These are phyloP conservation scores for Gortyna flavago DNA, from an alignment of 2,888 invertebrate genomes.

Conservation along the genomic window DNA sequence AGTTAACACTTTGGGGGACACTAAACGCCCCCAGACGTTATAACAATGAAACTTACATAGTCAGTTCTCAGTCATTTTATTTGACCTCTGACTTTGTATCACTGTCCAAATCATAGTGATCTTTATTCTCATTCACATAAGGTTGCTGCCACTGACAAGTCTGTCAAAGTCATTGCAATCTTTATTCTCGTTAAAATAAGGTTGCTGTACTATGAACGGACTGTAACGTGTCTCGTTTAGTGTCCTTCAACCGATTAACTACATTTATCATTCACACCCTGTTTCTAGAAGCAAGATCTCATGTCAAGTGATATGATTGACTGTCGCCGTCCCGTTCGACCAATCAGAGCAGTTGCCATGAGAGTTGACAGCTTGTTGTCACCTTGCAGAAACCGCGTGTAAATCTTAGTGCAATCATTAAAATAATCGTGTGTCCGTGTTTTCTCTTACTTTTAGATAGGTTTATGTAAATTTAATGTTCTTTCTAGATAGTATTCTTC, in stretches of 20 bases:
- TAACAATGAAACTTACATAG: not conserved
- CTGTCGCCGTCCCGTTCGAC: not conserved
- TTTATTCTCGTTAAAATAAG: not conserved
- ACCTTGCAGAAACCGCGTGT: not conserved
- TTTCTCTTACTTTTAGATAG: conserved; percentile 43
- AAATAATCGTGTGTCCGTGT: conserved; percentile 46
- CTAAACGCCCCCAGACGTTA: not conserved
- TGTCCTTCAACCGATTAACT: not conserved
- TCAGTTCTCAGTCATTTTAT: not conserved
- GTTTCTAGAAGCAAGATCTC: conserved; percentile 7
- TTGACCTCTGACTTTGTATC: not conserved
- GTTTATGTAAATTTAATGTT: conserved; percentile 55
- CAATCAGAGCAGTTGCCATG: conserved; percentile 1
- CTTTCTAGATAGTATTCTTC: conserved; percentile 36
- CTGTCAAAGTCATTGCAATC: not conserved
- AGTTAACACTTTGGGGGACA: not conserved
- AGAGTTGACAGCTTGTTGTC: not conserved
- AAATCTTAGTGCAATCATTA: conserved; percentile 57
- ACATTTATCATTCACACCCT: not conserved
- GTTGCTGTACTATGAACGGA: not conserved
- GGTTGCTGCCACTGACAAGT: not conserved
- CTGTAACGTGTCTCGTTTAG: not conserved
- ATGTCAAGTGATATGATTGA: not conserved
- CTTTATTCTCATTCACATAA: not conserved
- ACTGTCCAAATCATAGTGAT: not conserved